A percentile compares a stretch with the other conserved stretches of the same genome.
These are phyloP conservation scores for Triops cancriformis DNA, from an alignment of 1,140 invertebrate species.

Conservation along the genomic window DNA sequence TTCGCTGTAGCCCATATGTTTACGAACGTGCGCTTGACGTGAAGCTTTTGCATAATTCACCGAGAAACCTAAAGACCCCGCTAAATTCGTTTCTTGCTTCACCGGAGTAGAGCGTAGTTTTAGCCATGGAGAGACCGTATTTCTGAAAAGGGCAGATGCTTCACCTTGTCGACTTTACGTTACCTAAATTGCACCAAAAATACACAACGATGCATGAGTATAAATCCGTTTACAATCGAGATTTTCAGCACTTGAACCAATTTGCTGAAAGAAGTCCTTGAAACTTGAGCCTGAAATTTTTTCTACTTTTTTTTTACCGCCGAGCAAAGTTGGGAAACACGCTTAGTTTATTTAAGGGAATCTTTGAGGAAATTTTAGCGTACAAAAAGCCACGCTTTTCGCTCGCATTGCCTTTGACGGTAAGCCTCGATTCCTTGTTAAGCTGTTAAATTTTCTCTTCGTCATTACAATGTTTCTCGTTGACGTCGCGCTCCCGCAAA, in stretches of 20 bases:
- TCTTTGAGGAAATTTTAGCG: background rate
- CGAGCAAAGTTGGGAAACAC: background rate
- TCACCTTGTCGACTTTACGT: background rate
- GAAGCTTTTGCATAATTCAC: constrained; percentile 11
- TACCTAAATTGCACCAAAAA: background rate
- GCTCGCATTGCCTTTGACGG: background rate
- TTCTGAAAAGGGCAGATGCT: background rate
- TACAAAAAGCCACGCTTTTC: background rate
- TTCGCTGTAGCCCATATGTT: constrained; percentile 4
- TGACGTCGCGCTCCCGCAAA: background rate
- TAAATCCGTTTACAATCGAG: too few species aligned
- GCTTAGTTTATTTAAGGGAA: background rate
- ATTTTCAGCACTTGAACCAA: too few species aligned
- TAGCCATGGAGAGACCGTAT: background rate
- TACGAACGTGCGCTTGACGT: background rate
- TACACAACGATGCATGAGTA: background rate
- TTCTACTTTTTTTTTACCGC: too few species aligned
- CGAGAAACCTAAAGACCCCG: background rate
- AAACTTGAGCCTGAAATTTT: too few species aligned
- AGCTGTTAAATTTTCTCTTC: background rate
- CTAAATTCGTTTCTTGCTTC: background rate
- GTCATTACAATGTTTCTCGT: background rate
- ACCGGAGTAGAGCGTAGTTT: background rate
- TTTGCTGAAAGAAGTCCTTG: background rate
- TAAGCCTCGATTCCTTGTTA: background rate